Evolutionary conservation across 2,888 invertebrate genomes (phyloP).

Genomic region (Colostygia pectinataria): DNA sequence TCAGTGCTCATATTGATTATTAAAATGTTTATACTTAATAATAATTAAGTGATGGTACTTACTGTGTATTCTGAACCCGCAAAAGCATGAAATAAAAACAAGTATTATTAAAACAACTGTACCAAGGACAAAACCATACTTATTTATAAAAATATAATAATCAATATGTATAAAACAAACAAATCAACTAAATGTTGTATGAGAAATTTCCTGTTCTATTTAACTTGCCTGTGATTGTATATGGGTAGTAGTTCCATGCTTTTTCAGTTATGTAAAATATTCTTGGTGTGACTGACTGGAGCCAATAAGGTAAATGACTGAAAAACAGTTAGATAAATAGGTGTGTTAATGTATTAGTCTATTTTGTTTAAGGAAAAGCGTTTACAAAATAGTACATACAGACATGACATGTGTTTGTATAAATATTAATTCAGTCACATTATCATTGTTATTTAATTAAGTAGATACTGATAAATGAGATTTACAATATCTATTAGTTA

Average conservation of each 20-base stretch:
- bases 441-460: too few relatives aligned
- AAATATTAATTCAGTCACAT: neutral
- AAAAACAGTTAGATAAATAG: conserved; percentile 46
- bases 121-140: neutral
- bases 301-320: conserved; percentile 95
- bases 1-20: too few relatives aligned
- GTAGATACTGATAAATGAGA: too few relatives aligned
- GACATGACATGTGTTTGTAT: neutral
- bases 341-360: too few relatives aligned
- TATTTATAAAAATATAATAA: neutral
- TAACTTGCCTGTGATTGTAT: conserved; percentile 89
- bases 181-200: too few relatives aligned
- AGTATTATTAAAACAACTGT: neutral
- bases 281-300: conserved; percentile 93
- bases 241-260: conserved; percentile 97
- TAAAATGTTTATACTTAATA: neutral
- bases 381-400: neutral
- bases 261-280: conserved; percentile 97
- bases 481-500: too few relatives aligned
- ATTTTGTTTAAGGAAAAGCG: neutral
- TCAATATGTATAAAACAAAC: too few relatives aligned
- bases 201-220: too few relatives aligned
- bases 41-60: conserved; percentile 57
- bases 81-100: conserved; percentile 56
- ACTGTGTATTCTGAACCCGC: conserved; percentile 86